These are phyloP conservation scores for Punctoribates punctum DNA, from an alignment of 2,888 invertebrate genomes.

Conservation along the genomic window DNA sequence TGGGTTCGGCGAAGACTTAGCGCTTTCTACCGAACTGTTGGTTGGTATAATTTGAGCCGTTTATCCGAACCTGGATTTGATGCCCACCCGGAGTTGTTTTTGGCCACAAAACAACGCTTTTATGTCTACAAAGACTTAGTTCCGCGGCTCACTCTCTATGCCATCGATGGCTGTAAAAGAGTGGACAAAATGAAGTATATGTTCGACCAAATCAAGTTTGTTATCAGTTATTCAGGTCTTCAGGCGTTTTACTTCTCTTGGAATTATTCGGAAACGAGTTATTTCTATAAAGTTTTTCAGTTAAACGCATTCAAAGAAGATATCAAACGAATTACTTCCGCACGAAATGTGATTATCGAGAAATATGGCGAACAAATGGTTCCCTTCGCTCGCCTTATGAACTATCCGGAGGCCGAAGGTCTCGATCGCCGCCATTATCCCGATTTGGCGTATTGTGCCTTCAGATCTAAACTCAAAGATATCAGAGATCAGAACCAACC, in stretches of 20 bases:
- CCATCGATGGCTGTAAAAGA: background rate
- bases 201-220: background rate
- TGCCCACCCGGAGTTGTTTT: background rate
- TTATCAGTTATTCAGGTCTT: conserved; percentile 1
- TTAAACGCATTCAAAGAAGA: background rate
- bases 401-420: background rate
- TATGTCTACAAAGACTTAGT: conserved; percentile 2
- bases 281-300: background rate
- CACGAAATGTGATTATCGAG: background rate
- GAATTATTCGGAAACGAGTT: background rate
- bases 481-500: no score
- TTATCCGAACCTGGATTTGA: background rate
- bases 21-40: background rate
- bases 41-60: background rate
- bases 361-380: conserved; percentile 9
- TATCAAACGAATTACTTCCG: background rate
- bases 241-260: background rate
- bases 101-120: background rate
- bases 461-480: background rate
- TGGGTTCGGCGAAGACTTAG: background rate
- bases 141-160: background rate
- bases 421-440: background rate
- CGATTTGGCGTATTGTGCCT: conserved; percentile 13
- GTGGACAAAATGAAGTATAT: background rate
- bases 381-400: background rate